phyloP scores from a whole-genome alignment of 2,888 invertebrate genomes.

The Ennomos quercinarius region DNA sequence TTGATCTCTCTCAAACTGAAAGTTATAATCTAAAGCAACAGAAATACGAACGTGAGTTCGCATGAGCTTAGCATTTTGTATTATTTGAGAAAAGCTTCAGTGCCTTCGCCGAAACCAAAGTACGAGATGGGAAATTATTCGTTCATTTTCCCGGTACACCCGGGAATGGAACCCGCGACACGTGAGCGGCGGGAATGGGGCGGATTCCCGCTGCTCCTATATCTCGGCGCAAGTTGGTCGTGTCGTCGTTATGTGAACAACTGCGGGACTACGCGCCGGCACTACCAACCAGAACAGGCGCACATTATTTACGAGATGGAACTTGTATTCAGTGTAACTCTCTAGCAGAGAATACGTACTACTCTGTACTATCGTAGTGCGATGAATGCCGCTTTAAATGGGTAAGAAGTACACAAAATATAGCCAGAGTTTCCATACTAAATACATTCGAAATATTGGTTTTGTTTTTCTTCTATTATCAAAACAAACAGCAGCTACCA shows the following conservation, averaged over 20 bases:
- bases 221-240: conserved; percentile 11
- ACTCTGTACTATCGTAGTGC: too few species aligned
- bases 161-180: neutral
- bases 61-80: neutral
- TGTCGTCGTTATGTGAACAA: conserved; percentile 9
- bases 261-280: neutral
- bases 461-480: neutral
- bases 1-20: too few species aligned
- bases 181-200: conserved; percentile 7
- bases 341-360: too few species aligned
- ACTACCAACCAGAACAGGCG: neutral
- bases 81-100: conserved; percentile 7
- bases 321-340: too few species aligned
- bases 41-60: conserved; percentile 7
- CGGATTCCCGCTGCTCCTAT: conserved; percentile 4
- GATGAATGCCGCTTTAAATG: too few species aligned
- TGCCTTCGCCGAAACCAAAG: conserved; percentile 1
- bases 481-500: neutral
- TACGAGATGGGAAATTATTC: conserved; percentile 7
- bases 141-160: conserved; percentile 3
- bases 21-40: conserved; percentile 1
- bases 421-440: too few species aligned
- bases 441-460: too few species aligned
- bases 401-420: too few species aligned
- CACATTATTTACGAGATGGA: neutral